phyloP scores from a whole-genome alignment of 2,888 invertebrate genomes.

The Metallyticus violacea region DNA sequence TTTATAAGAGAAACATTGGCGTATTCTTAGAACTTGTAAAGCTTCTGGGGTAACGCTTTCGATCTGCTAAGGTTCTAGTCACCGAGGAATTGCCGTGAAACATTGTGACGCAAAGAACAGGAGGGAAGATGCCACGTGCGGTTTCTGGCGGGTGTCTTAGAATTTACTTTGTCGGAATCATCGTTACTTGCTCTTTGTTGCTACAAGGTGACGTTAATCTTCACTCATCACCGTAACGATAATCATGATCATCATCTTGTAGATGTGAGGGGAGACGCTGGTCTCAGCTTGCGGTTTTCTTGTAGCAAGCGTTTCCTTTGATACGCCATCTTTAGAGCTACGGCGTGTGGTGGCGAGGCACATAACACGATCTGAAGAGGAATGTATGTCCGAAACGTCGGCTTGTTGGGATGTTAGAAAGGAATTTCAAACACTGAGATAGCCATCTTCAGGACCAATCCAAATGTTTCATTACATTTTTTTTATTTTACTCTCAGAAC shows the following conservation, averaged over 20 bases:
- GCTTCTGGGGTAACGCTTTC: neutral
- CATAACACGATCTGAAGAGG: neutral
- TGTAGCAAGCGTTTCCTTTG: conserved; percentile 2
- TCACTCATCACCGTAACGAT: neutral
- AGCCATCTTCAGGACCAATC: neutral
- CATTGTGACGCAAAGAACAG: neutral
- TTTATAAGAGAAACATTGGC: too few species aligned
- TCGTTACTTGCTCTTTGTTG: neutral
- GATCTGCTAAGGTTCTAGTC: neutral
- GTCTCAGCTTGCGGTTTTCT: conserved; percentile 15
- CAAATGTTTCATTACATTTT: too few species aligned
- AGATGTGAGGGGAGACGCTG: neutral
- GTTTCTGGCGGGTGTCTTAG: neutral
- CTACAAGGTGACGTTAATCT: conserved; percentile 11
- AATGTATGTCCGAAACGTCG: neutral
- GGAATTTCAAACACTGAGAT: neutral
- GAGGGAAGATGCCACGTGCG: neutral
- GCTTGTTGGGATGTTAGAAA: neutral
- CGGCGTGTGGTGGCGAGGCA: neutral
- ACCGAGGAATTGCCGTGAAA: neutral
- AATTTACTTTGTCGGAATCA: conserved; percentile 4
- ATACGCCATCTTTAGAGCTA: neutral
- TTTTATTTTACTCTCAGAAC: too few species aligned
- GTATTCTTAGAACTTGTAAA: too few species aligned
- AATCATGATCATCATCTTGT: conserved; percentile 1